Evolutionary conservation across 2,888 invertebrate genomes (phyloP), one percentile per base, ranked within the genome.

Genomic region (Theretra japonica): DNA sequence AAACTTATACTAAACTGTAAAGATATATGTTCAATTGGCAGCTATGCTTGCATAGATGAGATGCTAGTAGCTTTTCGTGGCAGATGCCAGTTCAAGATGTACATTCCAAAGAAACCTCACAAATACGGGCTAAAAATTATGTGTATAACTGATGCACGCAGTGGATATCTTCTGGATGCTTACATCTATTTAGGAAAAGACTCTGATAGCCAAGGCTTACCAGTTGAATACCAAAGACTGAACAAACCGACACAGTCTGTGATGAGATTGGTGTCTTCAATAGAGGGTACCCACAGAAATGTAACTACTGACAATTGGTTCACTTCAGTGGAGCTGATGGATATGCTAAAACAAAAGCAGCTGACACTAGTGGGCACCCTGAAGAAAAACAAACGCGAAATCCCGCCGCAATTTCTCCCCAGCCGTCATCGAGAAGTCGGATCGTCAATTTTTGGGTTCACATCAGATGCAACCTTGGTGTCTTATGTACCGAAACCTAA

Each of bases 111-210:
- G 19, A 75, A 76, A 74, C 74, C 75, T 23, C 62, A 72, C 11
- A 76, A 76, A 74, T 75, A 73, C 58, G 75, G 74, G 15, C 50
- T 74, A 58, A 77, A 77, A 73, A 59, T 73, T 71, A 69, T 73
- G 68, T 71, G 72, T 57, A 33, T 72, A 28, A 72, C 73, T 68
- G 77, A 77, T 59, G 72, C 73, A 15, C 68, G 60, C 58, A 73
- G 19, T 68, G 69, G 69, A 70, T 77, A 77, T 69, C 70, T 77
- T 70, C 19, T 53, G 17, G 50, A 53, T 53, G 50, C 50, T n/a
- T 53, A 53, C 50, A 17, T 28, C 28, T 28, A 28, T 28, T 28
- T 28, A 28, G 28, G 28, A 28, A 28, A 28, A 28, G 28, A 2
- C 28, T 28, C 48, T 17, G 50, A 53, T n/a, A 53, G 50, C 50